Base-by-base conservation (phyloP, 2,113 vertebrate species). In the Sclerurus mexicanus region DNA sequence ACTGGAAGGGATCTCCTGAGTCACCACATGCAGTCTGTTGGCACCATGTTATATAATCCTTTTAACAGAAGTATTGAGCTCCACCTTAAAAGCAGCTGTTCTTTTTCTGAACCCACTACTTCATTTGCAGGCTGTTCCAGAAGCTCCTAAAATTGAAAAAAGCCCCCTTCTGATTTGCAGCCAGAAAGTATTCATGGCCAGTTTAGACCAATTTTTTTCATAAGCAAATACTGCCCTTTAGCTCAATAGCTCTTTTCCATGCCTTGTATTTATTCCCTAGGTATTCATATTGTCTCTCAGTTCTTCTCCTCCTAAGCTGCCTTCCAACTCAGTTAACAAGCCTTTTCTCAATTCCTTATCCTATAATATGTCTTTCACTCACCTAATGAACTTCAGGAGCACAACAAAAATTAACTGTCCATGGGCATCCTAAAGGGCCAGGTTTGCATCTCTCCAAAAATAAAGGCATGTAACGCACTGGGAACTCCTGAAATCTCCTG, bases 1-100 rank as follows among this genome's bases (percentile, higher is more conserved):
- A 83, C 82, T 86, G 55, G 46, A 94, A 91, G 64, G 53, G 81
- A 81, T 71, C 55, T 89, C 94, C 64, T 63, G 89, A 95, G 60
- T 89, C 89, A 95, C 28, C 89, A 87, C 22, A 59, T 21, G 22
- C 55, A 55, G 24, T 86, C 79, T 1, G 14, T 67, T 88, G 83
- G 75, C 86, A 92, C 21, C 83, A n/a, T 2, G 13, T 84, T 81
- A 77, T 18, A 35, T 35, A 78, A 78, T 16, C 42, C 37, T 78
- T 88, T 80, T 53, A 75, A 82, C 33, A 35, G 19, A 86, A 69
- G 67, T 42, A 77, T 31, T 53, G 59, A 90, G 76, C 39, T 80
- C 75, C 83, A 84, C 63, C 83, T 77, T 85, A 95, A 94, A 93
- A 95, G 62, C 78, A 47, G 31, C 37, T 88, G 8, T 10, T 77